Percentiles rank a stretch among this genome's conserved stretches.
Evolutionary conservation across 2,113 vertebrate species (phyloP).

Genomic region (Cochlearius cochlearius): DNA sequence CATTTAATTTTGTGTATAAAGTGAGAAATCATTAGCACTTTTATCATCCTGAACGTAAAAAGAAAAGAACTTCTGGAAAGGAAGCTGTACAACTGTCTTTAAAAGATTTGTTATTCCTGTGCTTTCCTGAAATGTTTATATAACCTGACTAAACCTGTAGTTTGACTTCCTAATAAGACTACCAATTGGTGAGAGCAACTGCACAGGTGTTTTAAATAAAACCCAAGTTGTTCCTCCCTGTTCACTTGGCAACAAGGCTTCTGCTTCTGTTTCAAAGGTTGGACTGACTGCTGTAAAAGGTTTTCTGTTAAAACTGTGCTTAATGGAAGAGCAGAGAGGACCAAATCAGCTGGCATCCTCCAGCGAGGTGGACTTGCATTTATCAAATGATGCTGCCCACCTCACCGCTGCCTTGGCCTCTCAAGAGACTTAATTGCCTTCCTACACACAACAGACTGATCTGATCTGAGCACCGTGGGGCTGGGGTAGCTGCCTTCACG

Average conservation of each 20-base stretch:
- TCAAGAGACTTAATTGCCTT: rapidly evolving
- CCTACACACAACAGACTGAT: background rate
- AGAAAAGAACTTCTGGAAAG: background rate
- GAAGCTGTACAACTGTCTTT: background rate
- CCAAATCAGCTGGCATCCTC: background rate
- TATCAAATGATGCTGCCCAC: background rate
- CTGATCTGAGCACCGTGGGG: background rate
- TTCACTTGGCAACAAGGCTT: background rate
- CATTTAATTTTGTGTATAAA: slow-evolving; percentile 22
- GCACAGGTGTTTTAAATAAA: background rate
- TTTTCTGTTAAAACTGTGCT: background rate
- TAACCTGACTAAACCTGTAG: background rate
- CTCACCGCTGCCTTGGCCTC: background rate
- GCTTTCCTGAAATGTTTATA: background rate
- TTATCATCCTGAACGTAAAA: background rate
- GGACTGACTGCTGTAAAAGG: background rate
- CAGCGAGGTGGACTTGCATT: background rate
- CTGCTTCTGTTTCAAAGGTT: background rate
- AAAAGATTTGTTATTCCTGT: background rate
- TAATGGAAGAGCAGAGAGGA: background rate
- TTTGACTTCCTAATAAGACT: background rate
- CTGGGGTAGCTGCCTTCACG: background rate
- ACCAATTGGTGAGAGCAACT: background rate
- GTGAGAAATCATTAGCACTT: background rate
- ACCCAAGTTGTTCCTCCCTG: background rate